Conservation (phyloP, 2,888 invertebrate species). For the Drosophila siamana region DNA sequence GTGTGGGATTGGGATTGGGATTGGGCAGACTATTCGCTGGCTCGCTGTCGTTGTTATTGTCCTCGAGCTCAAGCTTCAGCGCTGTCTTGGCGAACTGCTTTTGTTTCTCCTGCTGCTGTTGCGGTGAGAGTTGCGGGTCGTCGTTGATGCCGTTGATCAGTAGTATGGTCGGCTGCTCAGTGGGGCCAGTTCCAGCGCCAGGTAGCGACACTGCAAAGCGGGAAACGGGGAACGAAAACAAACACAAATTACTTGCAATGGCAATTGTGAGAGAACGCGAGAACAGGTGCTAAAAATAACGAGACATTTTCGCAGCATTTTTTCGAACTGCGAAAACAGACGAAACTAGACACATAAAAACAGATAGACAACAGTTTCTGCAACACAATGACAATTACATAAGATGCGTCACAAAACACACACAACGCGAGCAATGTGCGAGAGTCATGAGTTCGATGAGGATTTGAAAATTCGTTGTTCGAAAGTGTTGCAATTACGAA, state of each 20-base stretch:
- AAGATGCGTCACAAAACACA: conserved; percentile 45
- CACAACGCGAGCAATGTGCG: conserved; percentile 7
- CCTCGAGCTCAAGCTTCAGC: conserved; percentile 51
- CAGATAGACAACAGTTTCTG: conserved; percentile 38
- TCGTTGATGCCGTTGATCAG: conserved; percentile 81
- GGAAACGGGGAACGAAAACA: conserved; percentile 4
- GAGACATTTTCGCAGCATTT: conserved; percentile 36
- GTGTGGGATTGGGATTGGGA: conserved; percentile 15
- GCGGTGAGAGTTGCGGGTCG: conserved; percentile 46
- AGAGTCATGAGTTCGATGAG: conserved; percentile 8
- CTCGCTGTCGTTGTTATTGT: conserved; percentile 33
- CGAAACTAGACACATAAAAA: background rate
- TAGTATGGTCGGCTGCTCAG: conserved; percentile 84
- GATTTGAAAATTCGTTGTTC: conserved; percentile 34
- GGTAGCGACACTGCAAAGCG: conserved; percentile 84
- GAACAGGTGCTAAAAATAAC: conserved; percentile 76
- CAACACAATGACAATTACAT: conserved; percentile 69
- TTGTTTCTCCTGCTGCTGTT: conserved; percentile 19
- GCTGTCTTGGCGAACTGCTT: conserved; percentile 34
- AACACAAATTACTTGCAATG: conserved; percentile 8
- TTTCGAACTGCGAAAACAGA: background rate
- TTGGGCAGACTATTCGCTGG: conserved; percentile 13
- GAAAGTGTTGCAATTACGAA: conserved; percentile 66
- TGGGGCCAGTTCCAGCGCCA: conserved; percentile 83
- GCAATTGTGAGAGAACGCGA: background rate